These are phyloP conservation scores for Phaetusa simplex DNA, from an alignment of 2,113 vertebrate genomes.

Conservation along the genomic window DNA sequence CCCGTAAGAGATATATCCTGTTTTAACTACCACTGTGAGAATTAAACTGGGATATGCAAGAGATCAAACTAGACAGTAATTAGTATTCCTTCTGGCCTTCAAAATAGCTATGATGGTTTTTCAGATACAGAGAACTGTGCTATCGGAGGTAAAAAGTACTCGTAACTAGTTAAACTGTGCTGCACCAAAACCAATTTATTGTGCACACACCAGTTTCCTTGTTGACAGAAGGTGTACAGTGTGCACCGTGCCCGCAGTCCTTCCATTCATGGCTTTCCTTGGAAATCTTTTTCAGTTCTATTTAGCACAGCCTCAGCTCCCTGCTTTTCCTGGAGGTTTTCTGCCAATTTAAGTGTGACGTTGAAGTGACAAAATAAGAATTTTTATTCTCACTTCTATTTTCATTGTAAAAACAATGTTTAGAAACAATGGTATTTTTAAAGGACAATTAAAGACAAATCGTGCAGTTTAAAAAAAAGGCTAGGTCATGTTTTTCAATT, in stretches of 20 bases:
- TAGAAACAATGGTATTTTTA: not conserved
- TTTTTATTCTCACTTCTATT: not conserved
- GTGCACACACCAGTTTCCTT: not conserved
- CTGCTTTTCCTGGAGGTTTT: not conserved
- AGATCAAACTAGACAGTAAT: not conserved
- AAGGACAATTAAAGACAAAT: not conserved
- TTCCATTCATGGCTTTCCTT: not conserved
- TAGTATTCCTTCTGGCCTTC: not conserved
- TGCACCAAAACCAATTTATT: not conserved
- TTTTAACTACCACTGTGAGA: not conserved
- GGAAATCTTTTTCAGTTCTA: not conserved
- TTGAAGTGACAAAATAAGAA: not conserved
- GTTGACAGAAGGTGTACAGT: not conserved
- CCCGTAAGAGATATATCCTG: not conserved
- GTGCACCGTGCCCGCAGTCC: accelerated
- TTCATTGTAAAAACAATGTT: not conserved
- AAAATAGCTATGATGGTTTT: not conserved
- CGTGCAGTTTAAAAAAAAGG: not conserved
- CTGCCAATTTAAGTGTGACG: accelerated
- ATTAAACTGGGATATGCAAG: not conserved
- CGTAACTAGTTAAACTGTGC: not conserved
- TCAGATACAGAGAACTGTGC: not conserved
- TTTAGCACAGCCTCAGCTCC: not conserved
- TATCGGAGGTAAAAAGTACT: not conserved
- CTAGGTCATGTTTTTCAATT: not conserved